Evolutionary conservation across 2,113 vertebrate genomes (phyloP).

Genomic region (Accipiter cooperii): DNA sequence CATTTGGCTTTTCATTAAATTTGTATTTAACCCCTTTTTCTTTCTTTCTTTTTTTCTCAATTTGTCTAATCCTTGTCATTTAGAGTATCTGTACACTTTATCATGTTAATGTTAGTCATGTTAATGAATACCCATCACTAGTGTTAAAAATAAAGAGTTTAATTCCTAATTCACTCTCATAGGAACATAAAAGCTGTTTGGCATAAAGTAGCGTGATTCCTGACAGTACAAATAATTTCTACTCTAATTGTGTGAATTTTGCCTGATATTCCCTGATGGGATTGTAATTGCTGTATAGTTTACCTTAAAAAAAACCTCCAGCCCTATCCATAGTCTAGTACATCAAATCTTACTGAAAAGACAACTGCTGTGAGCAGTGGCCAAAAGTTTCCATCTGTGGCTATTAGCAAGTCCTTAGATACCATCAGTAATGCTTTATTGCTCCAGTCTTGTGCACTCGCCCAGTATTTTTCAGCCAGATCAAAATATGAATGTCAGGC

Average conservation of each 20-base stretch:
- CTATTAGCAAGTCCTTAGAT: neutral
- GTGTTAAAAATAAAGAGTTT: neutral
- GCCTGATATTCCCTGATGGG: neutral
- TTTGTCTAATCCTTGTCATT: neutral
- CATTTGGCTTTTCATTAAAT: neutral
- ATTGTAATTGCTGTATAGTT: neutral
- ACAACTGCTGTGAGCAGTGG: neutral
- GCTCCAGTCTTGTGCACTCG: neutral
- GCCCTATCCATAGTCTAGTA: neutral
- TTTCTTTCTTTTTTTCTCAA: neutral
- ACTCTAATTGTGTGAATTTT: neutral
- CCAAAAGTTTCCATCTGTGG: neutral
- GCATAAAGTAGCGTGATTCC: neutral
- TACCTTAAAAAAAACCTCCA: neutral
- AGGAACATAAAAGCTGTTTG: neutral
- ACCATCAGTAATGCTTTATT: neutral
- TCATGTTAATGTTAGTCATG: neutral
- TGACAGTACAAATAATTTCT: neutral
- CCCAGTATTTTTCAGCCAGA: neutral
- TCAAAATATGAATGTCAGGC: neutral
- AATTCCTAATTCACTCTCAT: neutral
- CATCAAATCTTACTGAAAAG: neutral
- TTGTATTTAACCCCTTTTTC: fast-evolving
- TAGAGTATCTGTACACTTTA: neutral
- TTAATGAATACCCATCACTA: neutral